Evolutionary conservation across 23 tunicate species (phyloP).

Genomic region (Aplidium turbinatum): DNA sequence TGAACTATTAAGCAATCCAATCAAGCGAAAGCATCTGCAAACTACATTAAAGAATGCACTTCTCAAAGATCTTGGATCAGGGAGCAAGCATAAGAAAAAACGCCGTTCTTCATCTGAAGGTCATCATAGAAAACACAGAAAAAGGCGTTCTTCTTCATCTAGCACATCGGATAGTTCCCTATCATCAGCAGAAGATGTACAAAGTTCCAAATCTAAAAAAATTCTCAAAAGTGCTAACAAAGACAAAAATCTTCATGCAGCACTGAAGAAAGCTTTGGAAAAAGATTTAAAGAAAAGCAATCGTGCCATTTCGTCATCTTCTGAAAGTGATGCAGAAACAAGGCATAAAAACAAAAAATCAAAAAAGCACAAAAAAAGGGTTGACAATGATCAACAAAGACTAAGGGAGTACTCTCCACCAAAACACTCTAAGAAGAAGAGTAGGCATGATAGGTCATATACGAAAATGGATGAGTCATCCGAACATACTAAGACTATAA

Average conservation of each 20-base stretch:
- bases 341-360: background rate
- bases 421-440: background rate
- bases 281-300: slow-evolving; percentile 26
- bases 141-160: background rate
- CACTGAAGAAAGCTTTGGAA: slow-evolving; percentile 49
- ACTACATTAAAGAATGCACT: slow-evolving; percentile 58
- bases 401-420: background rate
- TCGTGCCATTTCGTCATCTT: background rate
- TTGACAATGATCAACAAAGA: background rate
- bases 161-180: slow-evolving; percentile 12
- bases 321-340: slow-evolving; percentile 2
- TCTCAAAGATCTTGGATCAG: slow-evolving; percentile 43
- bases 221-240: slow-evolving; percentile 26
- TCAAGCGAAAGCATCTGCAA: slow-evolving; percentile 73
- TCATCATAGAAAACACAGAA: slow-evolving; percentile 8
- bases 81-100: background rate
- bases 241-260: slow-evolving; percentile 46
- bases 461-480: background rate
- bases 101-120: background rate
- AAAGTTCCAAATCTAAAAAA: slow-evolving; percentile 36
- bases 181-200: slow-evolving; percentile 12
- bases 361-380: slow-evolving; percentile 29
- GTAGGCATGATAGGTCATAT: background rate
- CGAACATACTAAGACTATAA: background rate
- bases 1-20: slow-evolving; percentile 82